Percentiles rank a stretch among this genome's conserved stretches.
Conservation (phyloP, 2,113 vertebrate species). For the Amblyopsis rosae region DNA sequence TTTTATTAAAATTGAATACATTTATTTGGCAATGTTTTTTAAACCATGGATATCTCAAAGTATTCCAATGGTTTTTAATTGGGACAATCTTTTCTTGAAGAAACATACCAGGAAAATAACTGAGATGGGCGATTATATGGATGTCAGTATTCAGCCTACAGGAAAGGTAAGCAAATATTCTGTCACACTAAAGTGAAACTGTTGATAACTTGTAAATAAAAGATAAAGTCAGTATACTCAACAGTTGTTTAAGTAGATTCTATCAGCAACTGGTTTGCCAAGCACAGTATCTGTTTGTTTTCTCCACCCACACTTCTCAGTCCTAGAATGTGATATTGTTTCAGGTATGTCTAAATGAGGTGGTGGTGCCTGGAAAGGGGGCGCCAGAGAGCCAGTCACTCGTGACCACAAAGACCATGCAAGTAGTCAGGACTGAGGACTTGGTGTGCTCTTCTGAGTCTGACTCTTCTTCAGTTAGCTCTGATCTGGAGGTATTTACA, state of each 20-base stretch:
- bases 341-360: conserved; percentile 63
- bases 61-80: conserved; percentile 23
- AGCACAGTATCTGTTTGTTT: not conserved
- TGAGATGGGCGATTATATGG: conserved; percentile 76
- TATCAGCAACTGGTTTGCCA: too few species aligned
- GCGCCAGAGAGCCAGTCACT: conserved; percentile 16
- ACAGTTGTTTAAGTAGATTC: too few species aligned
- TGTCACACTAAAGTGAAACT: not conserved
- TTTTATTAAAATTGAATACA: not conserved
- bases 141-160: conserved; percentile 71
- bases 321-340: not conserved
- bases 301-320: not conserved
- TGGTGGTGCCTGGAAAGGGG: conserved; percentile 55
- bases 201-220: too few species aligned
- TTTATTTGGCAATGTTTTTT: too few species aligned
- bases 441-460: conserved; percentile 63
- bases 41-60: not conserved
- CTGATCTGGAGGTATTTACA: conserved; percentile 79
- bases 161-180: conserved; percentile 68
- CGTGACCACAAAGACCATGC: conserved; percentile 12
- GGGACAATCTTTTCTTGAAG: conserved; percentile 36
- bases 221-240: too few species aligned
- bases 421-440: conserved; percentile 57
- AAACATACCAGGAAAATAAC: conserved; percentile 51
- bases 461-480: conserved; percentile 71